Conservation (phyloP, 2,888 invertebrate genomes). For the Endomychus coccineus region DNA sequence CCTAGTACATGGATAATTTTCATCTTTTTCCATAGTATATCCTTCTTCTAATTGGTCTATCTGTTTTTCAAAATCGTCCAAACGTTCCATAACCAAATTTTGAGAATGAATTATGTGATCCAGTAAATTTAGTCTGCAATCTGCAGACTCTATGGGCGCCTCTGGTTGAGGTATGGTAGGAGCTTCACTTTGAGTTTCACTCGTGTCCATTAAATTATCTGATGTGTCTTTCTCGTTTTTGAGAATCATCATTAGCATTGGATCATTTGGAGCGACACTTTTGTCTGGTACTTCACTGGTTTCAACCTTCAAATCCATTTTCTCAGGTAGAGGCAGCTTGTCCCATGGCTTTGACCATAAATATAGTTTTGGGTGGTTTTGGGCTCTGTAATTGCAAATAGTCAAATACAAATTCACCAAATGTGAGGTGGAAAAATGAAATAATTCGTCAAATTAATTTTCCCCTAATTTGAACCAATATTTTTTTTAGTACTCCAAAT, state of each 20-base stretch:
- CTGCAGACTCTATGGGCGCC: conserved; percentile 70
- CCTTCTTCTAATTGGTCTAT: conserved; percentile 60
- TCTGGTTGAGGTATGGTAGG: conserved; percentile 66
- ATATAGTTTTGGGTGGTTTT: conserved; percentile 79
- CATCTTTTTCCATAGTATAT: conserved; percentile 46
- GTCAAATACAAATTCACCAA: conserved; percentile 12
- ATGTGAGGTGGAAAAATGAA: conserved; percentile 6
- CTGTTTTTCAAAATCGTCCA: conserved; percentile 69
- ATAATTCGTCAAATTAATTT: too few species aligned
- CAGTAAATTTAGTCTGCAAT: conserved; percentile 68
- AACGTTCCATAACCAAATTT: conserved; percentile 59
- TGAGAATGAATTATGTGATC: conserved; percentile 73
- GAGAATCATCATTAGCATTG: conserved; percentile 30
- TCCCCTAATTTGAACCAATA: too few species aligned
- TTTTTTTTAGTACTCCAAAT: too few species aligned
- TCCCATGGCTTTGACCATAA: conserved; percentile 84
- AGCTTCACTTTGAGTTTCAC: conserved; percentile 9
- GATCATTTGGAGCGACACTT: conserved; percentile 15
- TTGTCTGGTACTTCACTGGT: conserved; percentile 8
- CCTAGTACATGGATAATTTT: conserved; percentile 58
- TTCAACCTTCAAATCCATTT: conserved; percentile 34
- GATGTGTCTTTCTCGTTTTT: conserved; percentile 23
- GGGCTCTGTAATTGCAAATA: conserved; percentile 48
- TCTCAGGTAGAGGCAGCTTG: conserved; percentile 43
- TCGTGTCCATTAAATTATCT: conserved; percentile 10